A percentile compares a stretch with the other conserved stretches of the same genome.
Conservation (phyloP, 2,888 invertebrate genomes). For the Labia minor region DNA sequence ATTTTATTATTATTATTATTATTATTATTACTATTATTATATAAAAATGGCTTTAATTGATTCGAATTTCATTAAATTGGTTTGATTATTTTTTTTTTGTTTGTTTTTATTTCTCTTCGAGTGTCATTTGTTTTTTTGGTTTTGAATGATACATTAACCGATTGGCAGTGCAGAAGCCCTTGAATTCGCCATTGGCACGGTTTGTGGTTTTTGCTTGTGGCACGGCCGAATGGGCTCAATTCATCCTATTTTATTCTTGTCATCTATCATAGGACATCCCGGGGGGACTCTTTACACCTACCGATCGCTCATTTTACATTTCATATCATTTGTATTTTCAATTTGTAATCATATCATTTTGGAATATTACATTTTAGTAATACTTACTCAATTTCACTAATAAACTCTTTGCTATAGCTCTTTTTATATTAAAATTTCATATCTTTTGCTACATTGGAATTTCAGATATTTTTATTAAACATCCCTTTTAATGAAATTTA, state of each 20-base stretch:
- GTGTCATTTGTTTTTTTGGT: background rate
- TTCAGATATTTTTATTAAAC: too few species aligned
- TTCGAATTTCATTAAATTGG: too few species aligned
- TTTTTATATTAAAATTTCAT: too few species aligned
- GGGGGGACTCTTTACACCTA: background rate
- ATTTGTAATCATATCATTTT: background rate
- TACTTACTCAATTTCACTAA: too few species aligned
- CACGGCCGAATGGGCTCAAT: background rate
- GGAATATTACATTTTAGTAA: background rate
- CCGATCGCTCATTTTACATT: constrained; percentile 3
- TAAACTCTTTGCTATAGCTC: too few species aligned
- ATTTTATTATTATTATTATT: too few species aligned
- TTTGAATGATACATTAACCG: constrained; percentile 4
- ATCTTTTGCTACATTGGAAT: too few species aligned
- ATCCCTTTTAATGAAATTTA: too few species aligned
- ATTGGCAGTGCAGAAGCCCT: background rate
- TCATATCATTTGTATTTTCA: background rate
- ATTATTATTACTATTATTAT: too few species aligned
- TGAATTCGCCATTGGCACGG: background rate
- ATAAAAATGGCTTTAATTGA: too few species aligned
- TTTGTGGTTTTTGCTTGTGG: constrained; percentile 13
- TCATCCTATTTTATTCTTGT: background rate
- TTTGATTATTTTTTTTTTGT: too few species aligned
- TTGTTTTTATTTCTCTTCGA: too few species aligned
- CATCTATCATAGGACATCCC: background rate